Base-by-base conservation (phyloP, 2,888 invertebrate genomes). In the Cheilosia grossa region DNA sequence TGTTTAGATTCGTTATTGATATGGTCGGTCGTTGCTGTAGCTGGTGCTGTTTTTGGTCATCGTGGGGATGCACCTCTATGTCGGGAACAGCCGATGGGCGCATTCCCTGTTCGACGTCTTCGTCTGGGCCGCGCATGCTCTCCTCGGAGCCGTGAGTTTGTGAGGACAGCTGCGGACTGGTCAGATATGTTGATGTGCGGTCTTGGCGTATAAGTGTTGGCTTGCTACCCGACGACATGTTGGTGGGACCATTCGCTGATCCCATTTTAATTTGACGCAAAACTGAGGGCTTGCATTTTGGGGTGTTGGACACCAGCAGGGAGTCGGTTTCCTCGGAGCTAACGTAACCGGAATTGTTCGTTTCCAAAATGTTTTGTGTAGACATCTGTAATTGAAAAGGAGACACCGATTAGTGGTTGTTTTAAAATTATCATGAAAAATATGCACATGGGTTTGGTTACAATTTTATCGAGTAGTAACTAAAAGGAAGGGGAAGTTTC, bases 151-250 rank as follows among this genome's bases (percentile, higher is more conserved):
- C 96, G 87, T 94, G 93, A 21, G 95, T 92, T 72, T 94, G 94
- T 53, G 96, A 96, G 86, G 97, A 93, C 89, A 95, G 94, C 82
- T 94, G 93, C n/a, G 91, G 90, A 88, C 95, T 95, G 78, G 96
- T 94, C 80, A 95, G 92, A 91, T 95, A 94, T 90, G 95, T 94
- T 66, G 97, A 96, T 59, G 97, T 96, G 89, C 97, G 96, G 93
- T 97, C 97, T 93, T 97, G 97, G 87, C 97, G 94, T 93, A 96
- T 97, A 87, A 97, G 93, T 86, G 96, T 95, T 87, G 97, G 97
- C 91, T 97, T 97, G 79, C 94, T 94, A 87, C 93, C 92, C 67
- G 93, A 89, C 82, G 89, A 90, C 90, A 90, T 90, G 72, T 88
- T 89, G 81, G 90, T 91, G 86, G 92, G 92, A 80, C 91, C 91